Evolutionary conservation across 2,797 vertebrate genomes (phyloP).

Genomic region (Carcharodon carcharias): DNA sequence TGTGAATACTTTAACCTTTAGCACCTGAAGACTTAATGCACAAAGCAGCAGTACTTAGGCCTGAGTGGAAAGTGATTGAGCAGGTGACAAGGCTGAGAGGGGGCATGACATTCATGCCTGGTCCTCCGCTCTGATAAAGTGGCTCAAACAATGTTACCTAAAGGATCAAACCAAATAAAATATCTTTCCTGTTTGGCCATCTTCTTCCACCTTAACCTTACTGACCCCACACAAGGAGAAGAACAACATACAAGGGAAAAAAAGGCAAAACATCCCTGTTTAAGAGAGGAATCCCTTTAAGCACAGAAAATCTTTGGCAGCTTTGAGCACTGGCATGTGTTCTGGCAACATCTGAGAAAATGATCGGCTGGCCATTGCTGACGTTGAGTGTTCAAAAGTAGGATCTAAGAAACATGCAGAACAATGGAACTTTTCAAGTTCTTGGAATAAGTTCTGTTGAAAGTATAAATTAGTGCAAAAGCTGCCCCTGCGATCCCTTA

Average conservation of each 20-base stretch:
- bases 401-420: neutral
- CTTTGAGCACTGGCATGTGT: slow-evolving; percentile 10
- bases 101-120: slow-evolving; percentile 51
- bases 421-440: neutral
- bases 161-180: slow-evolving; percentile 47
- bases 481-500: neutral
- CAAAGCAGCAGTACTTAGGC: slow-evolving; percentile 28
- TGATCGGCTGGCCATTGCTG: neutral
- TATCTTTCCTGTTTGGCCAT: slow-evolving; percentile 45
- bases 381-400: neutral
- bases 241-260: neutral
- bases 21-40: slow-evolving; percentile 22
- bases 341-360: slow-evolving; percentile 34
- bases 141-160: slow-evolving; percentile 51
- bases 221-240: slow-evolving; percentile 26
- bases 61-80: slow-evolving; percentile 44
- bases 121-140: slow-evolving; percentile 53
- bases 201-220: slow-evolving; percentile 53
- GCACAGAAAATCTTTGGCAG: slow-evolving; percentile 2
- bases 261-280: neutral
- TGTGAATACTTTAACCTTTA: slow-evolving; percentile 28
- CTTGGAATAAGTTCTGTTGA: neutral
- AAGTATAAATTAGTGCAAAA: neutral
- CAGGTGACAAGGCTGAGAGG: slow-evolving; percentile 23
- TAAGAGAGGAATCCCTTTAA: slow-evolving; percentile 21